These are phyloP conservation scores for Dipodomys stephensi DNA, from an alignment of 2,113 vertebrate genomes.

Conservation along the genomic window DNA sequence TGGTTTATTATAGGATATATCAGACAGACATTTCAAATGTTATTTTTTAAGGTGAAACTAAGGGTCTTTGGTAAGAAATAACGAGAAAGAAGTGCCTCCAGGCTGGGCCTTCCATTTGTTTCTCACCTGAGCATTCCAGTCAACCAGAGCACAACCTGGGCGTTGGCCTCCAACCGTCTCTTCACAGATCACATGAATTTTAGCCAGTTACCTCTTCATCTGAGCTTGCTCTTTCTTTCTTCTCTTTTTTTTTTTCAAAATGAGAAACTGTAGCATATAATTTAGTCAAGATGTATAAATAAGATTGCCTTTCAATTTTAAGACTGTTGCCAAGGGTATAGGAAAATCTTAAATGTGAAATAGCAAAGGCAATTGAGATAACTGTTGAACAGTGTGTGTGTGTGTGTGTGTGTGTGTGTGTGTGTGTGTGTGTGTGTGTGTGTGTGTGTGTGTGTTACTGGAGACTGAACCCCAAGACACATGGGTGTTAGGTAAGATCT, in stretches of 20 bases:
- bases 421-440: neutral
- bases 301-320: constrained; percentile 36
- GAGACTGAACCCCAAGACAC: too few relatives aligned
- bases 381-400: neutral
- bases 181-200: neutral
- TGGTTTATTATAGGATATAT: too few relatives aligned
- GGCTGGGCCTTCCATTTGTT: neutral
- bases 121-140: neutral
- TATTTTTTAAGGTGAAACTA: constrained; percentile 8
- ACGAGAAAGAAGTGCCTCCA: neutral
- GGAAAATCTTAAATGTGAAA: constrained; percentile 28
- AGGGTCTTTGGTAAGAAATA: neutral
- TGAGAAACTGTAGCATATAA: neutral
- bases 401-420: neutral
- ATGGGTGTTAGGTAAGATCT: too few relatives aligned
- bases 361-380: neutral
- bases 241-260: constrained; percentile 34
- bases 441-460: too few relatives aligned
- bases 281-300: constrained; percentile 10
- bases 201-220: neutral
- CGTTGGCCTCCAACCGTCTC: neutral
- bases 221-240: neutral
- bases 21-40: constrained; percentile 27
- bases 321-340: constrained; percentile 35
- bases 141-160: neutral